These are phyloP conservation scores for Zelostemma sp. DNA, from an alignment of 1,140 invertebrate genomes.

Conservation along the genomic window DNA sequence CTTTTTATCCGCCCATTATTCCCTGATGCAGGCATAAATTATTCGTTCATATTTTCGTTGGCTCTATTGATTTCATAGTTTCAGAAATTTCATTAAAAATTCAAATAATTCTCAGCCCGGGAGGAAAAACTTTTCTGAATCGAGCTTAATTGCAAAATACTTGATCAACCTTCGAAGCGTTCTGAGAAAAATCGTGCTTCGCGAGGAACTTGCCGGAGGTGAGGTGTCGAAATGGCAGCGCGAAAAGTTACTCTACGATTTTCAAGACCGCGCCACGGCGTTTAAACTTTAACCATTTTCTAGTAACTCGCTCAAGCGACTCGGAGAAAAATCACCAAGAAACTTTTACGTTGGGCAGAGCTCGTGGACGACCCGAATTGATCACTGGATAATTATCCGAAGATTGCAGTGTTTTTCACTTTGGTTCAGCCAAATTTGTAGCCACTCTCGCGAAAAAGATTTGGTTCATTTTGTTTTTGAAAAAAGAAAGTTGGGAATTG, in stretches of 20 bases:
- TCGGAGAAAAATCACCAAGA: constrained; percentile 37
- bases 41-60: too few species aligned
- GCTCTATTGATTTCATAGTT: too few species aligned
- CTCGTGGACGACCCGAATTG: constrained; percentile 19
- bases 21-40: too few species aligned
- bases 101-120: background rate
- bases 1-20: too few species aligned
- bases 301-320: constrained; percentile 35
- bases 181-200: background rate
- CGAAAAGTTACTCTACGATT: constrained; percentile 39
- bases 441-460: too few species aligned
- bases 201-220: constrained; percentile 19
- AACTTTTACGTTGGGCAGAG: constrained; percentile 27
- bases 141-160: background rate
- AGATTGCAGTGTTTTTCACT: constrained; percentile 19
- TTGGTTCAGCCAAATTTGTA: constrained; percentile 4
- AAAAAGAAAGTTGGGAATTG: background rate
- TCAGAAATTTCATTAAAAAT: too few species aligned
- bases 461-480: too few species aligned
- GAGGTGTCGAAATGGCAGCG: constrained; percentile 28
- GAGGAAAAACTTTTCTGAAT: background rate
- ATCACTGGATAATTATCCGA: constrained; percentile 35
- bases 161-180: background rate
- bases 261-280: constrained; percentile 34
- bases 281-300: constrained; percentile 50